A percentile compares a stretch with the other conserved stretches of the same genome.
Evolutionary conservation across 2,888 invertebrate genomes (phyloP).

Genomic region (Metopia argyrocephala): DNA sequence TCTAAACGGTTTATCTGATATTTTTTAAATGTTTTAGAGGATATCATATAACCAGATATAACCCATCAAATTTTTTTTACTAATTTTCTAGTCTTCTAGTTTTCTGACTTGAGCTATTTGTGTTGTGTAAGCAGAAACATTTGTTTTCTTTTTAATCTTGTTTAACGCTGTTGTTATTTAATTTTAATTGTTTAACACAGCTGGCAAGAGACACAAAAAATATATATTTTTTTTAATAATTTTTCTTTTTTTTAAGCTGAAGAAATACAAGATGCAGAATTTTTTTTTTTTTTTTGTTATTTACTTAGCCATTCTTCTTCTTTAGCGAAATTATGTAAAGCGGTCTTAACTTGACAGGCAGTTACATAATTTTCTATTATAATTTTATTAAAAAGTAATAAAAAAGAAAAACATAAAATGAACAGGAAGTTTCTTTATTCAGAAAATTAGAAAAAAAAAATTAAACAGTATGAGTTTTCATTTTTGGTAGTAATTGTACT

Average conservation of each 20-base stretch:
- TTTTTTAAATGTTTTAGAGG: no score
- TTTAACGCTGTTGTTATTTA: slow-evolving; percentile 44
- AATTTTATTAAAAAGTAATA: slow-evolving; percentile 28
- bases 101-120: no score
- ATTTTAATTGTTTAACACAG: slow-evolving; percentile 62
- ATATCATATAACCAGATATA: no score
- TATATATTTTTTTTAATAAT: slow-evolving; percentile 14
- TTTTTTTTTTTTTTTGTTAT: neutral
- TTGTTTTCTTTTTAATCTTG: slow-evolving; percentile 46
- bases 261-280: slow-evolving; percentile 30
- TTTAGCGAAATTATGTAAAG: no score
- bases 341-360: slow-evolving; percentile 45
- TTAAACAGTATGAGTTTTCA: no score
- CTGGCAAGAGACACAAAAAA: slow-evolving; percentile 28
- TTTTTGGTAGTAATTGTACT: slow-evolving; percentile 3
- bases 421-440: slow-evolving; percentile 54
- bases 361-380: slow-evolving; percentile 61
- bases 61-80: no score
- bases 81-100: no score
- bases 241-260: neutral
- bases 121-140: slow-evolving; percentile 15
- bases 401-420: neutral
- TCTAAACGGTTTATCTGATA: no score
- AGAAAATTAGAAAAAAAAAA: no score
- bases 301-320: no score